A percentile compares a stretch with the other conserved stretches of the same genome.
Evolutionary conservation across 2,888 invertebrate genomes (phyloP).

Genomic region (Drosophila hamatofila): DNA sequence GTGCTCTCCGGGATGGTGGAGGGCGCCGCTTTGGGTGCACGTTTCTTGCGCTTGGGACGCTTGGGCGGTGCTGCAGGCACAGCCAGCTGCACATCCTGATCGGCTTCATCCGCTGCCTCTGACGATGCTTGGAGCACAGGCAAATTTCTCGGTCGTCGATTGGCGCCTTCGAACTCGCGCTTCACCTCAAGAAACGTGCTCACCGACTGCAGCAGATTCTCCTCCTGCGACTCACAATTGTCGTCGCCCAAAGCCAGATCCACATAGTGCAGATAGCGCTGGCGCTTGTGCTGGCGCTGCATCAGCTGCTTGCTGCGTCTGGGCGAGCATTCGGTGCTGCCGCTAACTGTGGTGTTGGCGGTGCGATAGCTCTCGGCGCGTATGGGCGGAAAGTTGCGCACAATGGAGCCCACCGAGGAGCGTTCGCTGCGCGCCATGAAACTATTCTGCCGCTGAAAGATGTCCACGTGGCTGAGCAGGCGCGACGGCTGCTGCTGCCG

Average conservation of each 20-base stretch:
- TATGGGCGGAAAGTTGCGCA: slow-evolving; percentile 82
- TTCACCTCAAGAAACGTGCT: slow-evolving; percentile 84
- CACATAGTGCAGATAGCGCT: slow-evolving; percentile 81
- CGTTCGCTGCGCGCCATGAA: slow-evolving; percentile 82
- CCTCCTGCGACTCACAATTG: slow-evolving; percentile 73
- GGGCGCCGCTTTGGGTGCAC: slow-evolving; percentile 65
- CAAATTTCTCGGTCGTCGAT: slow-evolving; percentile 42
- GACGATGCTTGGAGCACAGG: slow-evolving; percentile 43
- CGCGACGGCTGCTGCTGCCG: slow-evolving; percentile 51
- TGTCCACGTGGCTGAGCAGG: slow-evolving; percentile 73
- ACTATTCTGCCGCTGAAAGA: slow-evolving; percentile 82
- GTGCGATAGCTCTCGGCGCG: slow-evolving; percentile 64
- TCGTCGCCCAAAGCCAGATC: slow-evolving; percentile 82
- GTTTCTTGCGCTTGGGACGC: slow-evolving; percentile 52
- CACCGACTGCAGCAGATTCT: slow-evolving; percentile 83
- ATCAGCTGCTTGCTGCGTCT: slow-evolving; percentile 36
- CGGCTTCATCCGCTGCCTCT: neutral
- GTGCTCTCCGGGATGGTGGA: slow-evolving; percentile 74
- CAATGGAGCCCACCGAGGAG: slow-evolving; percentile 83
- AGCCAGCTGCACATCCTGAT: neutral
- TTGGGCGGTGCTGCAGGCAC: slow-evolving; percentile 17
- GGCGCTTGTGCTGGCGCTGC: slow-evolving; percentile 57
- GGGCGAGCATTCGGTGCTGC: slow-evolving; percentile 43
- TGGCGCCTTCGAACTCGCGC: slow-evolving; percentile 77
- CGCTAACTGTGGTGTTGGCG: slow-evolving; percentile 53